These are phyloP conservation scores for Disparrhopalites patrizii DNA, from an alignment of 2,888 invertebrate species.

Conservation along the genomic window DNA sequence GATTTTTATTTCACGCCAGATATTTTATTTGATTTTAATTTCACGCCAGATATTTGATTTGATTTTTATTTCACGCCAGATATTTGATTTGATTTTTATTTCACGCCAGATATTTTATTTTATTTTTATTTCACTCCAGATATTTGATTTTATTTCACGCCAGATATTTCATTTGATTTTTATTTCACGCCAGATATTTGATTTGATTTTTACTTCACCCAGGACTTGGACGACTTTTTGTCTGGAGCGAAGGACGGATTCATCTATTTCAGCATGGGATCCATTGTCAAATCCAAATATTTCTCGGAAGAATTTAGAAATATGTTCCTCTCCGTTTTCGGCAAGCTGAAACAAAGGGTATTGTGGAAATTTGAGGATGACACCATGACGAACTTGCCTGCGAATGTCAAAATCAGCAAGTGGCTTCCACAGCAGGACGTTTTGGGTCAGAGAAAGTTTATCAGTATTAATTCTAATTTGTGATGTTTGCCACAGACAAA, in stretches of 20 bases:
- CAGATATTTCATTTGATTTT: too few species aligned
- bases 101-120: too few species aligned
- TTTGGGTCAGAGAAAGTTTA: slow-evolving; percentile 4
- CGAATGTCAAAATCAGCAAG: slow-evolving; percentile 18
- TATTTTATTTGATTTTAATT: too few species aligned
- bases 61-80: too few species aligned
- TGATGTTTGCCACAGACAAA: too few species aligned
- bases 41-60: too few species aligned
- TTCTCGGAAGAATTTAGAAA: slow-evolving; percentile 7
- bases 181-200: too few species aligned
- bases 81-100: too few species aligned
- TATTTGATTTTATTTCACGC: too few species aligned
- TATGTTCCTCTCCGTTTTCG: slow-evolving; percentile 14
- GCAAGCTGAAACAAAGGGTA: slow-evolving; percentile 18
- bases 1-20: too few species aligned
- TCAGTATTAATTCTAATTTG: too few species aligned
- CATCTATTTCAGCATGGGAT: slow-evolving; percentile 18
- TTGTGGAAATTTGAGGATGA: slow-evolving; percentile 27
- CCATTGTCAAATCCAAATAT: neutral
- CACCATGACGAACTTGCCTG: neutral
- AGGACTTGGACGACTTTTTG: slow-evolving; percentile 16
- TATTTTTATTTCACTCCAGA: too few species aligned
- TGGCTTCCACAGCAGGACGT: slow-evolving; percentile 19
- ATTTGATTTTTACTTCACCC: neutral
- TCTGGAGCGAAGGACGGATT: slow-evolving; percentile 7